A percentile compares a stretch with the other conserved stretches of the same genome.
Evolutionary conservation across 2,797 vertebrate genomes (phyloP).

Genomic region (Chaenodraco wilsoni): DNA sequence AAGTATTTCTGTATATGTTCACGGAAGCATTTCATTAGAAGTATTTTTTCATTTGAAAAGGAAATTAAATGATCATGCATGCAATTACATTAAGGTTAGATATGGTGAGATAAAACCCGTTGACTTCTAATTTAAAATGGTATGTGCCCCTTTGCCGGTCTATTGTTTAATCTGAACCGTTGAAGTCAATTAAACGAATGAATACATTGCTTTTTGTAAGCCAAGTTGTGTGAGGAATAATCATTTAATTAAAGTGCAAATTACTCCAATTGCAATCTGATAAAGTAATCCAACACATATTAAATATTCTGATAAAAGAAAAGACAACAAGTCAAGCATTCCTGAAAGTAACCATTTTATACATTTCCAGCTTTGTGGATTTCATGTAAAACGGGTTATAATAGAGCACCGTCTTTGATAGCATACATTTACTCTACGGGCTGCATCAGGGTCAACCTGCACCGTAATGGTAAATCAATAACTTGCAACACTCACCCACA

Average conservation of each 20-base stretch:
- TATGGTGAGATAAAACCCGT: neutral
- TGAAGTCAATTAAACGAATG: constrained; percentile 7
- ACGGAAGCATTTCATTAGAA: neutral
- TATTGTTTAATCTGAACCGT: neutral
- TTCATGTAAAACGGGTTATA: constrained; percentile 7
- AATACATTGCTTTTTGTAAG: neutral
- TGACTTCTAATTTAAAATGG: neutral
- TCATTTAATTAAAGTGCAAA: constrained; percentile 30
- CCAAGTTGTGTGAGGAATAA: constrained; percentile 1
- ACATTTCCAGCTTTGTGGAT: constrained; percentile 13
- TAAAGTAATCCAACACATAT: constrained; percentile 13
- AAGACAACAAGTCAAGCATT: neutral
- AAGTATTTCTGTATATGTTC: neutral
- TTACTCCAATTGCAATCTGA: constrained; percentile 3
- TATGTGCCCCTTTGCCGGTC: neutral
- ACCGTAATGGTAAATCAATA: constrained; percentile 67
- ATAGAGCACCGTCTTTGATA: constrained; percentile 38
- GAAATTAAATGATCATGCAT: neutral
- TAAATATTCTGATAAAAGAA: constrained; percentile 27
- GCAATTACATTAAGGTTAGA: neutral
- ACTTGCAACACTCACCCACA: constrained; percentile 26
- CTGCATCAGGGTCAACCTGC: constrained; percentile 52
- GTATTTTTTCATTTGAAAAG: neutral
- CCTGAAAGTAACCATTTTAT: constrained; percentile 21
- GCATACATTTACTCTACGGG: constrained; percentile 41